Conservation (phyloP, 2,797 vertebrate species). For the Lophius americanus region DNA sequence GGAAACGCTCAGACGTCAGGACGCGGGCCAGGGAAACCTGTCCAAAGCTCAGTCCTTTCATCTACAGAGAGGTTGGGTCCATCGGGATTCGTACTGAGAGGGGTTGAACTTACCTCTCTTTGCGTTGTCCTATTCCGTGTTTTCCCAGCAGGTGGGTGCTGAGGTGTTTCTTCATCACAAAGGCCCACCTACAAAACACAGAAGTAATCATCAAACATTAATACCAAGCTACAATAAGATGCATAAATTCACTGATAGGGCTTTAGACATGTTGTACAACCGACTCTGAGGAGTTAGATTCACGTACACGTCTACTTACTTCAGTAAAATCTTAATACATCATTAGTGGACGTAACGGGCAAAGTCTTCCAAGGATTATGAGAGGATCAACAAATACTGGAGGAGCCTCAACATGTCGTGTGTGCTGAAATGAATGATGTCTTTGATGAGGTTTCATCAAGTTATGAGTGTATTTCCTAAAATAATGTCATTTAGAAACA, state of each 20-base stretch:
- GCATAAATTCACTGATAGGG: neutral
- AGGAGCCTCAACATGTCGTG: neutral
- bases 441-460: neutral
- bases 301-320: neutral
- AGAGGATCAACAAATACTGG: neutral
- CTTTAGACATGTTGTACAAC: neutral
- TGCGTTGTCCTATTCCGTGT: conserved; percentile 95
- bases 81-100: neutral
- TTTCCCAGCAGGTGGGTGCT: conserved; percentile 96
- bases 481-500: no score
- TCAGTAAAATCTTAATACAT: conserved; percentile 3
- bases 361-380: neutral
- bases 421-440: neutral
- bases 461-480: no score
- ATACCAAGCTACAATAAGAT: neutral
- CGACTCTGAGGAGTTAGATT: no score
- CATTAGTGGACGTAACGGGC: neutral
- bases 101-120: conserved; percentile 89
- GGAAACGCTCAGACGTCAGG: conserved; percentile 21
- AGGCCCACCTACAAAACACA: conserved; percentile 87
- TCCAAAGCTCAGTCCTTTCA: neutral
- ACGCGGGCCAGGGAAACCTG: neutral
- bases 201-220: conserved; percentile 24
- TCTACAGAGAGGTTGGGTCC: neutral
- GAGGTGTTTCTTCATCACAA: conserved; percentile 99